A percentile compares a stretch with the other conserved stretches of the same genome.
These are phyloP conservation scores for Centropristis striata DNA, from an alignment of 2,113 vertebrate genomes.

Conservation along the genomic window DNA sequence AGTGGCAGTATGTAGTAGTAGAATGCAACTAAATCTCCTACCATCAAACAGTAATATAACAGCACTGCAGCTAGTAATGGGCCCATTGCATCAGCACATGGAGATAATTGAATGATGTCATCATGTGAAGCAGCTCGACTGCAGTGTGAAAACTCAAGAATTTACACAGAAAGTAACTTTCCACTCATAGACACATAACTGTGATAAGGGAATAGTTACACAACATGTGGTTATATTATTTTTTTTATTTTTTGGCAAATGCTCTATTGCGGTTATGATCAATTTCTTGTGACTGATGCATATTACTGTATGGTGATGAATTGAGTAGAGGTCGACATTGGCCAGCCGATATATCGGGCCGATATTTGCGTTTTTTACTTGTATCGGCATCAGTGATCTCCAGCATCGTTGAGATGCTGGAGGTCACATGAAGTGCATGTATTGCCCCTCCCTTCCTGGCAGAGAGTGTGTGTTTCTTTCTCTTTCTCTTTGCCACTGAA, in stretches of 20 bases:
- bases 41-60: not conserved
- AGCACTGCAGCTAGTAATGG: not conserved
- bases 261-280: not conserved
- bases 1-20: not conserved
- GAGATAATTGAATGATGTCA: conserved; percentile 10
- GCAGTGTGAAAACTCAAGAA: not conserved
- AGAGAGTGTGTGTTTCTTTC: no score
- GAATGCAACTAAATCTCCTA: not conserved
- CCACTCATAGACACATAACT: not conserved
- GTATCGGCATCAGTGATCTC: no score
- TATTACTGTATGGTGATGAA: not conserved
- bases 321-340: no score
- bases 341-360: no score
- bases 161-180: not conserved
- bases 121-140: conserved; percentile 17
- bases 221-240: not conserved
- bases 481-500: no score
- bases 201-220: not conserved
- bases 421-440: no score
- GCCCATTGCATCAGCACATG: conserved; percentile 9
- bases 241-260: not conserved
- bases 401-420: no score
- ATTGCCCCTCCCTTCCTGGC: no score
- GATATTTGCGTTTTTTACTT: no score
- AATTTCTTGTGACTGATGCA: not conserved